These are phyloP conservation scores for Pararge aegeria DNA, from an alignment of 1,140 invertebrate genomes.

Conservation along the genomic window DNA sequence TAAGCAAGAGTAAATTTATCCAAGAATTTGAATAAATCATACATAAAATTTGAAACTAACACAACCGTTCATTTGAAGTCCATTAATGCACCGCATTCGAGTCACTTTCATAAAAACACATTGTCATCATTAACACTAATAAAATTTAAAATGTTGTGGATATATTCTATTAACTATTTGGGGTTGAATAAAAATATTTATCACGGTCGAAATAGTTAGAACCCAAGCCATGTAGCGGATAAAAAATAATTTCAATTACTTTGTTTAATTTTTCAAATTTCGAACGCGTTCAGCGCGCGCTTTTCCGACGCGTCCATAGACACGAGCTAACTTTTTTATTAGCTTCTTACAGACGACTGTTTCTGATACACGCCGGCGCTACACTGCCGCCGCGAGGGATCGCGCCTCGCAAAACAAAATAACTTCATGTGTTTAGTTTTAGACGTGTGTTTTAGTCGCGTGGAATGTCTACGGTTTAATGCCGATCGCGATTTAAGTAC, in stretches of 20 bases:
- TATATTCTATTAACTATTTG: background rate
- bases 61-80: slow-evolving; percentile 65
- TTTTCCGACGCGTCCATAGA: slow-evolving; percentile 26
- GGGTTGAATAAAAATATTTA: background rate
- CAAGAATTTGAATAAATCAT: slow-evolving; percentile 76
- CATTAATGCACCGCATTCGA: slow-evolving; percentile 39
- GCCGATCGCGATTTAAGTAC: slow-evolving; percentile 24
- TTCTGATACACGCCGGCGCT: slow-evolving; percentile 25
- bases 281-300: slow-evolving; percentile 22
- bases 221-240: background rate
- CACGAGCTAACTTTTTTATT: background rate
- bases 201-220: background rate
- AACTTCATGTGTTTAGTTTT: slow-evolving; percentile 24
- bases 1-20: slow-evolving; percentile 73
- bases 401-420: slow-evolving; percentile 5
- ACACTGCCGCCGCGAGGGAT: slow-evolving; percentile 27
- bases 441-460: slow-evolving; percentile 1
- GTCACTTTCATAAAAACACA: slow-evolving; percentile 40
- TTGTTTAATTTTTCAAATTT: background rate
- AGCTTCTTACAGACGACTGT: slow-evolving; percentile 29
- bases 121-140: slow-evolving; percentile 22
- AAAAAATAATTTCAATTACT: background rate
- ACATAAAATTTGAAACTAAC: slow-evolving; percentile 70
- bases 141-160: background rate
- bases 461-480: slow-evolving; percentile 26